Evolutionary conservation across 2,888 invertebrate genomes (phyloP).

Genomic region (Ypsolopha sequella): DNA sequence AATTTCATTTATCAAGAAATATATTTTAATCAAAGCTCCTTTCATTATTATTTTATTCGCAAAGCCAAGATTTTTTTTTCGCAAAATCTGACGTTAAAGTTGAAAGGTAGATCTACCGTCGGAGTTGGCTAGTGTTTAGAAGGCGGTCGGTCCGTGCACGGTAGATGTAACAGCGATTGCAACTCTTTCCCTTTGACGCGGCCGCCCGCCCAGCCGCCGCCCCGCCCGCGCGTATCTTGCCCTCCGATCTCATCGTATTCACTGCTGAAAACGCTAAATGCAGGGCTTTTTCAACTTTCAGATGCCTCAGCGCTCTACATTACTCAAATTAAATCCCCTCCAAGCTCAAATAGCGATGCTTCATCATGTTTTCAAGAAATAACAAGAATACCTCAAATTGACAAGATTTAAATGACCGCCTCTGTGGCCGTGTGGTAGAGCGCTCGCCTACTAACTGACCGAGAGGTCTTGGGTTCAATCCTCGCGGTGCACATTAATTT

Average conservation of each 20-base stretch:
- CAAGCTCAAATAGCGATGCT: not conserved
- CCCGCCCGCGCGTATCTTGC: constrained; percentile 34
- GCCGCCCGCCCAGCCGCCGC: constrained; percentile 18
- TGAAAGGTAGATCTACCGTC: not conserved
- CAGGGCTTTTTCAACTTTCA: constrained; percentile 49
- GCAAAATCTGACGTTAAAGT: not conserved
- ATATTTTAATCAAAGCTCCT: too few relatives aligned
- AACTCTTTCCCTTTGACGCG: constrained; percentile 25
- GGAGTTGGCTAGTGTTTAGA: constrained; percentile 1
- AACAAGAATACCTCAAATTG: too few relatives aligned
- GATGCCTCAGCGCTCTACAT: constrained; percentile 50
- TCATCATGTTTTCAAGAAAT: too few relatives aligned
- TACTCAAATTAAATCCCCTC: constrained; percentile 52
- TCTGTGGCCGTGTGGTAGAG: too few relatives aligned
- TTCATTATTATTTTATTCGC: not conserved
- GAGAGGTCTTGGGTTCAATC: too few relatives aligned
- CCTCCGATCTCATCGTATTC: constrained; percentile 58
- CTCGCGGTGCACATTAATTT: too few relatives aligned
- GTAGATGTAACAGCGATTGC: constrained; percentile 30
- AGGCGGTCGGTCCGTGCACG: constrained; percentile 12
- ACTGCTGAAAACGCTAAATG: constrained; percentile 51
- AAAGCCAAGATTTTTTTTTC: not conserved
- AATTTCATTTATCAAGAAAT: too few relatives aligned
- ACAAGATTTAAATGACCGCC: too few relatives aligned
- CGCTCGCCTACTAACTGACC: too few relatives aligned